Evolutionary conservation across 2,113 vertebrate species (phyloP), one percentile per base, ranked within the genome.

Genomic region (Tympanuchus pallidicinctus): DNA sequence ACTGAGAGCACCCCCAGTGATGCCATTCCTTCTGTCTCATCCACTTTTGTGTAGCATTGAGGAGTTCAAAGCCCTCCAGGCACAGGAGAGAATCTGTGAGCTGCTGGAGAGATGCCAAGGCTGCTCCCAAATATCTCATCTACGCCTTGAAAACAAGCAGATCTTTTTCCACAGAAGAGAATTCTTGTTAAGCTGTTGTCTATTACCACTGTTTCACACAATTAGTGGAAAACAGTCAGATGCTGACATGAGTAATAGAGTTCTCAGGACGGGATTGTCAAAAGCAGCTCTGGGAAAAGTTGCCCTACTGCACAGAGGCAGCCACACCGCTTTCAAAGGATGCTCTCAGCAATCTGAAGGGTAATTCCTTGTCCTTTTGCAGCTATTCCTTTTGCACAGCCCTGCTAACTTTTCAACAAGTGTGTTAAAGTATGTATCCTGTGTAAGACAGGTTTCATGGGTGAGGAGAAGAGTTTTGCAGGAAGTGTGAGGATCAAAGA

Each of bases 91-190:
- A 15, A 28, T 21, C 61, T 43, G n/a, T 10, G 95, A 90, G 79
- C 78, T 59, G 56, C 93, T 81, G 91, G 48, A 63, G 56, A 21
- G 56, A 13, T 66, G 74, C 79, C 66, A 71, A 78, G 66, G 79
- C 79, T 74, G 88, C 61, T 85, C 54, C 65, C 14, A 4, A 3
- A 48, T 6, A 25, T 13, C 50, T 65, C 54, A 2, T 2, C 6
- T 7, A 7, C 3, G 42, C 7, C 40, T 70, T 60, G 52, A 88
- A 67, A 84, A 81, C 34, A 25, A 80, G 52, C 30, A 77, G 75
- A 52, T 30, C 13, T 54, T 84, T 54, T 30, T 56, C 27, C 65
- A 59, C 38, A 48, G 25, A 73, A 32, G 52, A 72, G 42, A 77
- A n/a, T n/a, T 52, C 48, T 65, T 19, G 65, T 60, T 42, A 57